These are phyloP conservation scores for Diorhabda elongata DNA, from an alignment of 1,140 invertebrate genomes.

Conservation along the genomic window DNA sequence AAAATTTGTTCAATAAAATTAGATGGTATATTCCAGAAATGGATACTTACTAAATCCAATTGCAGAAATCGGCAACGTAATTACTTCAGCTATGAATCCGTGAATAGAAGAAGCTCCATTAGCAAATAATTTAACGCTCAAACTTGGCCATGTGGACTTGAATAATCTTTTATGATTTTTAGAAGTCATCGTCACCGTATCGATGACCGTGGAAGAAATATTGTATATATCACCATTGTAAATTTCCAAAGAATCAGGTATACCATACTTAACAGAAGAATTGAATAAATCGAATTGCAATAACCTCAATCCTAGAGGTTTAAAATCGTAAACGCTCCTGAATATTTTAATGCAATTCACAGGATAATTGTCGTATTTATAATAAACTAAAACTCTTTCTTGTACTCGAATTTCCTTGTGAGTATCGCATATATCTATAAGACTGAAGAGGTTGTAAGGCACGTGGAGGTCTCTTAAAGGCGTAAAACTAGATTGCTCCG, in stretches of 20 bases:
- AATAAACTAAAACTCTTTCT: conserved; percentile 89
- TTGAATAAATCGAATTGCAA: conserved; percentile 94
- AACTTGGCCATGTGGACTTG: conserved; percentile 67
- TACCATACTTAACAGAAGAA: conserved; percentile 74
- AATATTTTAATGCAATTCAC: conserved; percentile 99
- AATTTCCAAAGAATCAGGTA: conserved; percentile 78
- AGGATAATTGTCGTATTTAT: conserved; percentile 94
- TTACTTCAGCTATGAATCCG: conserved; percentile 96
- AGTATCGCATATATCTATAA: conserved; percentile 94
- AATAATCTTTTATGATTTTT: conserved; percentile 72
- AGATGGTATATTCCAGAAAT: neutral
- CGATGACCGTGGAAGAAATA: conserved; percentile 67
- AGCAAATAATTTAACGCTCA: conserved; percentile 90
- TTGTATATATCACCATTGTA: conserved; percentile 94
- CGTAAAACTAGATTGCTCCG: conserved; percentile 79
- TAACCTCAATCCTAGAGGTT: conserved; percentile 84
- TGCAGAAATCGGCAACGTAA: conserved; percentile 88
- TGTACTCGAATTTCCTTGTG: conserved; percentile 86
- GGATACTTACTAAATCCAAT: conserved; percentile 77
- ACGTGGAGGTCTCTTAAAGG: conserved; percentile 80
- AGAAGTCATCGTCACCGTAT: conserved; percentile 65
- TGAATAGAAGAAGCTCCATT: conserved; percentile 89
- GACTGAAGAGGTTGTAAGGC: conserved; percentile 91
- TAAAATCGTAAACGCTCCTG: conserved; percentile 73
- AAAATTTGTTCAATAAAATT: too few relatives aligned